Base-by-base conservation (phyloP, 2,888 invertebrate genomes). In the Pterostichus madidus region DNA sequence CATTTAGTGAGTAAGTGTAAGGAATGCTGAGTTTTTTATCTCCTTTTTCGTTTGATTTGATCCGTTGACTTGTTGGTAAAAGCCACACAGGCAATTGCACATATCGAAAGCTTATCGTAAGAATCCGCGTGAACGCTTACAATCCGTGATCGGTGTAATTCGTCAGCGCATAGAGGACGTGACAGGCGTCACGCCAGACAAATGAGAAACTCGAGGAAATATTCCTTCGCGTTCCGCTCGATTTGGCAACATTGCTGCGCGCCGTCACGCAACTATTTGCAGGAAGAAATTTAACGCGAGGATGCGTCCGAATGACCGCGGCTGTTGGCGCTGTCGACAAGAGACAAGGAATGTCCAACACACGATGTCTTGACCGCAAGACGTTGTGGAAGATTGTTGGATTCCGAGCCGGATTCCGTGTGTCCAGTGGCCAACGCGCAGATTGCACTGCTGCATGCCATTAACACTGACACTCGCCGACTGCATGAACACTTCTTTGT, bases 251-350 rank as follows among this genome's bases (percentile, higher is more conserved):
- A 75, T 52, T 10, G 49, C 75, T 24, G 24, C 31, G 75, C 31
- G 68, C 46, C 24, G 73, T 44, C 73, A 73, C 73, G 73, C 73
- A 75, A 75, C 75, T 75, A 75, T 75, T 49, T 32, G 52, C 75
- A 75, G 75, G 75, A 75, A 75, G 75, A 75, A 73, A 75, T 75
- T 75, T 75, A 75, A 75, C 75, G 75, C 52, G 52, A 75, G 75
- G 75, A 24, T 75, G 75, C 75, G 75, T 75, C 75, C 32, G 71
- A 71, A 71, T 71, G 32, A 24, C 59, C 59, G 59, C 59, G 59
- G 59, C 35, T 35, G 3, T 6, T 6, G 6, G 35, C 35, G 35
- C 17, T 10, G 56, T 24, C n/a, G n/a, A n/a, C n/a, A n/a, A n/a
- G 56, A 15, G 24, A 24, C 17, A 39, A 10, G 68, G 73, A 73